A percentile compares a stretch with the other conserved stretches of the same genome.
These are phyloP conservation scores for Columbina picui DNA, from an alignment of 2,113 vertebrate genomes.

Conservation along the genomic window DNA sequence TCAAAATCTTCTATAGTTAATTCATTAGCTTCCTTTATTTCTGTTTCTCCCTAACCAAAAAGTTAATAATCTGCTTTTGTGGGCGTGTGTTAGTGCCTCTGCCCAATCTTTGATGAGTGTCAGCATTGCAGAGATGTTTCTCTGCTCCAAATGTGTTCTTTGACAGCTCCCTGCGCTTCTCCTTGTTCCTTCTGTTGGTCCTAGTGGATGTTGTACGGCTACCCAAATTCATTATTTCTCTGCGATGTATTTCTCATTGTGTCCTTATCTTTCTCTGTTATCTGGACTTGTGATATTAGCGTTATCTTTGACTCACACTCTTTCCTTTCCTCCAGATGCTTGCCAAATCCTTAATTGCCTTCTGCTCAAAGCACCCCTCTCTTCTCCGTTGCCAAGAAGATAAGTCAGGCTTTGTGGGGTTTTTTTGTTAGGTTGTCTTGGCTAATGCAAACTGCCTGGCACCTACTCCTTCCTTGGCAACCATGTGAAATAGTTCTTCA, in stretches of 20 bases:
- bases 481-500: neutral
- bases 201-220: neutral
- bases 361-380: conserved; percentile 19
- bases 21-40: conserved; percentile 38
- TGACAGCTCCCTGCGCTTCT: neutral
- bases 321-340: conserved; percentile 25
- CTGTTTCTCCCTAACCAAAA: neutral
- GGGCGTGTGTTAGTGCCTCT: neutral
- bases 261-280: conserved; percentile 3
- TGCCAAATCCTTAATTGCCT: conserved; percentile 41
- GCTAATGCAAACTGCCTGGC: neutral
- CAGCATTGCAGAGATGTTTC: neutral
- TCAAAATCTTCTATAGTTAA: neutral
- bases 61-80: conserved; percentile 4
- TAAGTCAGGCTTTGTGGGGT: neutral
- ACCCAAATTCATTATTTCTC: neutral
- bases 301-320: conserved; percentile 27
- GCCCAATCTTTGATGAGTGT: neutral
- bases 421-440: neutral
- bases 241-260: neutral
- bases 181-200: neutral
- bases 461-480: neutral
- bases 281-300: neutral
- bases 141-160: neutral
- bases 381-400: neutral